Conservation (phyloP, 2,113 vertebrate species). For the Buteo buteo region DNA sequence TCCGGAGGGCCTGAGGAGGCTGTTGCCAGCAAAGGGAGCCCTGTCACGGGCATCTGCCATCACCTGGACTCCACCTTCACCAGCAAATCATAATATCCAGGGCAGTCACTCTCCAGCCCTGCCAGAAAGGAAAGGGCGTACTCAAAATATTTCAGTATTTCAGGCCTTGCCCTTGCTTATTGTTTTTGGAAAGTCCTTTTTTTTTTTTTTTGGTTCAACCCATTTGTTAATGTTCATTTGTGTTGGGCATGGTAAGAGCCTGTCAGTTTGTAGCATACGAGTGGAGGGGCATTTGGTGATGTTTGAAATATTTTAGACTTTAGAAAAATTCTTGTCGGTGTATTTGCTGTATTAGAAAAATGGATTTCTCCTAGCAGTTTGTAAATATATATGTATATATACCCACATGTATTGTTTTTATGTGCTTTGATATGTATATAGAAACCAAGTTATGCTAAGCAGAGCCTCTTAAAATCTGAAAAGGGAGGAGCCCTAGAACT, state of each 20-base stretch:
- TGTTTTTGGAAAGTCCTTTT: conserved; percentile 6
- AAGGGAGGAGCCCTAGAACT: background rate
- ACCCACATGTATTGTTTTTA: background rate
- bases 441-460: background rate
- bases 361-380: background rate
- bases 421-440: background rate
- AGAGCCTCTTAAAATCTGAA: background rate
- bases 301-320: background rate
- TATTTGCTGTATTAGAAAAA: background rate
- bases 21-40: background rate
- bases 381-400: background rate
- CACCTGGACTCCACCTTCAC: background rate
- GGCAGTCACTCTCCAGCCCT: background rate
- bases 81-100: background rate
- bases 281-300: background rate
- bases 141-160: conserved; percentile 18
- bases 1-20: background rate
- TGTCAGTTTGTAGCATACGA: accelerated
- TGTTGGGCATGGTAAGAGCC: background rate
- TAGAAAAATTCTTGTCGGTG: background rate
- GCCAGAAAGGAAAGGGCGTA: conserved; percentile 59
- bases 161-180: conserved; percentile 29
- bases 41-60: background rate
- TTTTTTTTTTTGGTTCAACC: background rate
- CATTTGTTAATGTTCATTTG: background rate